phyloP scores from a whole-genome alignment of 1,140 invertebrate genomes.

The Homarus americanus region DNA sequence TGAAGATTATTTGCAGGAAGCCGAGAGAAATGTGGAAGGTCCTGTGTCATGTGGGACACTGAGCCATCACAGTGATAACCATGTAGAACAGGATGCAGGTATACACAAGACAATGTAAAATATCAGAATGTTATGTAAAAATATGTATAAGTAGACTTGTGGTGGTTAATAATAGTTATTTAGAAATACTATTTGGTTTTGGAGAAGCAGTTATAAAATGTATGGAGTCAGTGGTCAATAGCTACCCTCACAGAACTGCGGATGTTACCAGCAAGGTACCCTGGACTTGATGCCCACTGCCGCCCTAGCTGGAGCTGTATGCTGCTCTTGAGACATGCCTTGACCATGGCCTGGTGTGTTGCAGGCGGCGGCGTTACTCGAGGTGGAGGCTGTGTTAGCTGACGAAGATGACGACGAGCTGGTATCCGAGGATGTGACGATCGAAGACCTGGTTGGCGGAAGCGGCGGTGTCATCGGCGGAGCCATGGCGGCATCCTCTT shows the following conservation, averaged over 20 bases:
- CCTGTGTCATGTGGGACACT: conserved; percentile 22
- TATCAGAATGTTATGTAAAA: not conserved
- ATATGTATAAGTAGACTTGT: not conserved
- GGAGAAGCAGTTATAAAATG: not conserved
- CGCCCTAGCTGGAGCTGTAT: conserved; percentile 44
- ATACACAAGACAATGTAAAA: conserved; percentile 9
- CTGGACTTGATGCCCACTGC: conserved; percentile 35
- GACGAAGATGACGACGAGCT: conserved; percentile 57
- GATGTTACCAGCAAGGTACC: conserved; percentile 27
- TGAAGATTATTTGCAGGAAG: conserved; percentile 14
- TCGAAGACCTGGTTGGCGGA: conserved; percentile 13
- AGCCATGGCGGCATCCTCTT: conserved; percentile 44
- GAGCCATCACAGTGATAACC: conserved; percentile 38
- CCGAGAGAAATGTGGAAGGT: conserved; percentile 27
- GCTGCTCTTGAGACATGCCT: conserved; percentile 53
- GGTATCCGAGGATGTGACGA: conserved; percentile 17
- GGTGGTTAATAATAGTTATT: not conserved
- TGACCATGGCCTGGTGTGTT: conserved; percentile 70
- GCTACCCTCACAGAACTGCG: conserved; percentile 5
- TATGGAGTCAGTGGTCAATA: not conserved
- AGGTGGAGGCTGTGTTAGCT: conserved; percentile 63
- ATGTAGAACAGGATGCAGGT: conserved; percentile 33
- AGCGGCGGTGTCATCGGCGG: conserved; percentile 21
- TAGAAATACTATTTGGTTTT: not conserved
- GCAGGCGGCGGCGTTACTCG: conserved; percentile 64